phyloP scores from a whole-genome alignment of 2,113 vertebrate genomes.

The Halichoerus grypus region DNA sequence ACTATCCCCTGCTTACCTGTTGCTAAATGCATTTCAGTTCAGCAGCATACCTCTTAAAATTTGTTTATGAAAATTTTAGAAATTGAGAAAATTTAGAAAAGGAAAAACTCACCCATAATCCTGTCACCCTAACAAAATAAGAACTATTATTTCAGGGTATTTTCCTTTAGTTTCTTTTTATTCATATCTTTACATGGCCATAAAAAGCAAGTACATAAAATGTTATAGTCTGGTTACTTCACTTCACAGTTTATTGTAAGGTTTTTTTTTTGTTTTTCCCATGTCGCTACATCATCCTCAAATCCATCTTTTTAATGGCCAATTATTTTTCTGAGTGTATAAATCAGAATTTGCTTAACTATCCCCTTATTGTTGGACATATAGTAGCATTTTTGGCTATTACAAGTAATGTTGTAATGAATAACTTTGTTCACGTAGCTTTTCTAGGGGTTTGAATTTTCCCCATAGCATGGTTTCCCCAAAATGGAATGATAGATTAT shows the following conservation, averaged over 20 bases:
- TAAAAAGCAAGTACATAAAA: conserved; percentile 25
- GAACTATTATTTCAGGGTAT: not conserved
- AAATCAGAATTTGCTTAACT: not conserved
- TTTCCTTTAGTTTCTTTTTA: conserved; percentile 21
- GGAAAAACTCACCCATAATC: not conserved
- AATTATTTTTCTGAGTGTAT: conserved; percentile 5
- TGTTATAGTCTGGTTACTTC: conserved; percentile 24
- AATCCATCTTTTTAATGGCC: not conserved
- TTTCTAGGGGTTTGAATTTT: conserved; percentile 4
- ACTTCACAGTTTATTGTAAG: not conserved
- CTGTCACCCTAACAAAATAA: conserved; percentile 5
- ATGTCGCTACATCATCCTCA: not conserved
- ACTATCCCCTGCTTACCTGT: not conserved
- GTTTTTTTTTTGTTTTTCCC: not conserved
- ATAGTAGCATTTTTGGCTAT: not conserved
- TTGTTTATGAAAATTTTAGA: conserved; percentile 13
- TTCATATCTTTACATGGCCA: not conserved
- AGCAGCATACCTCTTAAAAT: not conserved
- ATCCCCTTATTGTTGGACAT: not conserved
- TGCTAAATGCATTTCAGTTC: conserved; percentile 3
- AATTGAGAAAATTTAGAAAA: conserved; percentile 2
- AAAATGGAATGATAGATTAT: not conserved
- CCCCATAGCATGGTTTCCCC: not conserved
- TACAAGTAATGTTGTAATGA: not conserved
- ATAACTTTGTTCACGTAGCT: not conserved